Evolutionary conservation across 2,797 vertebrate species (phyloP).

Genomic region (Streptopelia turtur): DNA sequence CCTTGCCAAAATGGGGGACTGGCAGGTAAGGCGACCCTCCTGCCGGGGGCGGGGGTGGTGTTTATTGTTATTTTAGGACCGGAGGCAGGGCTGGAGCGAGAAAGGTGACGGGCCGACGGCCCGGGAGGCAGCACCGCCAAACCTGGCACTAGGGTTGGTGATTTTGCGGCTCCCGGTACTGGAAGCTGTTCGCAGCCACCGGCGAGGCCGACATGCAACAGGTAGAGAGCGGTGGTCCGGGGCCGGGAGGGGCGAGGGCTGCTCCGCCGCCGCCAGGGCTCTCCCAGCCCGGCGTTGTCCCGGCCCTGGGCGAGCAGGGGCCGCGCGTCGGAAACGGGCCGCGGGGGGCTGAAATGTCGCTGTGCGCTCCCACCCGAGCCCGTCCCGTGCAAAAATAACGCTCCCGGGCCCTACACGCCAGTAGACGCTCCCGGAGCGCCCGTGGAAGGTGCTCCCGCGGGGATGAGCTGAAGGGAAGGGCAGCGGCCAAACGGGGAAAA

Average conservation of each 20-base stretch:
- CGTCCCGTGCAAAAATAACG: background rate
- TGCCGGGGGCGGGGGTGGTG: background rate
- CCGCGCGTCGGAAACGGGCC: background rate
- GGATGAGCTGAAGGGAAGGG: background rate
- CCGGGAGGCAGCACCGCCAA: background rate
- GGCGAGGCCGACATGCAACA: background rate
- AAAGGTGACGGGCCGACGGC: background rate
- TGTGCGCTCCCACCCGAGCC: background rate
- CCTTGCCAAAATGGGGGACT: constrained; percentile 94
- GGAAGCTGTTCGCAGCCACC: background rate
- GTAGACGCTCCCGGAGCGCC: background rate
- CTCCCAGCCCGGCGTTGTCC: background rate
- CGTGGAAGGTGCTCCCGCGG: background rate
- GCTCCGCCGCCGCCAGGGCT: background rate
- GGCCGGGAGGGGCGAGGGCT: background rate
- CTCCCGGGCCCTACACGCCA: background rate
- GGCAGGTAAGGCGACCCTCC: constrained; percentile 87
- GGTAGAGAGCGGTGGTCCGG: background rate
- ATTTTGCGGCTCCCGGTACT: background rate
- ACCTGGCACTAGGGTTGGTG: background rate
- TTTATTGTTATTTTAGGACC: background rate
- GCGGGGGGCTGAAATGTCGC: background rate
- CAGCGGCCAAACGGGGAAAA: background rate
- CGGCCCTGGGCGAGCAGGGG: too few species aligned
- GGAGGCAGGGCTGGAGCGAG: background rate